Evolutionary conservation across 2,797 vertebrate species (phyloP).

Genomic region (Scarus forsteni): DNA sequence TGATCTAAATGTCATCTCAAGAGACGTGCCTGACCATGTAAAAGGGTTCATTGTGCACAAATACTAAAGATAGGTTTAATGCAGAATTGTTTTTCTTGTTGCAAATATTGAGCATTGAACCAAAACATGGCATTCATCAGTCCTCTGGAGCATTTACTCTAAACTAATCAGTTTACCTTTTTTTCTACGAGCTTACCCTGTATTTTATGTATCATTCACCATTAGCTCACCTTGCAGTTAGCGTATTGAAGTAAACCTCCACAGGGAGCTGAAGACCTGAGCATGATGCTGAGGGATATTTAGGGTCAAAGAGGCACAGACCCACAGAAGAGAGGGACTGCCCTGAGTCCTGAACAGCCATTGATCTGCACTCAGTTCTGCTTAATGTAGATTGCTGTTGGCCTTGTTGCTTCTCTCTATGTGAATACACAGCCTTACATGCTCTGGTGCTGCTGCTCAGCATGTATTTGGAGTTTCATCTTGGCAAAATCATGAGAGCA

Average conservation of each 20-base stretch:
- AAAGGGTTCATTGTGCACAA: constrained; percentile 19
- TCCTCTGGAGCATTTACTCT: neutral
- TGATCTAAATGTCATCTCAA: constrained; percentile 52
- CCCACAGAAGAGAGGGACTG: constrained; percentile 31
- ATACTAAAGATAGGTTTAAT: constrained; percentile 5
- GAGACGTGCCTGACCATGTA: constrained; percentile 20
- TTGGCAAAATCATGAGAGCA: constrained; percentile 10
- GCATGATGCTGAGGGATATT: constrained; percentile 41
- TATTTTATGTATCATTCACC: constrained; percentile 43
- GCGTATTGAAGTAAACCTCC: constrained; percentile 33
- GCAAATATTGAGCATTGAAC: constrained; percentile 3
- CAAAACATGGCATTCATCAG: constrained; percentile 1
- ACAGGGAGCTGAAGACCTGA: constrained; percentile 24
- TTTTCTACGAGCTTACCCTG: constrained; percentile 5
- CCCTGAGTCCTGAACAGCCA: constrained; percentile 40
- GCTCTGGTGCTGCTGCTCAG: constrained; percentile 13
- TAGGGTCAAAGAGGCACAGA: constrained; percentile 60
- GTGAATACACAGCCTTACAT: constrained; percentile 7
- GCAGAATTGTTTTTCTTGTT: constrained; percentile 5
- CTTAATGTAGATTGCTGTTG: constrained; percentile 43
- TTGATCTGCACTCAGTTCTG: constrained; percentile 53
- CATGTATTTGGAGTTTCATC: constrained; percentile 29
- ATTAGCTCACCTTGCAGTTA: constrained; percentile 35
- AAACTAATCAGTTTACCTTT: constrained; percentile 9
- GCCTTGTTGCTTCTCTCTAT: constrained; percentile 17